Base-by-base conservation (phyloP, 2,797 vertebrate species). In the Premnoplex brunnescens region DNA sequence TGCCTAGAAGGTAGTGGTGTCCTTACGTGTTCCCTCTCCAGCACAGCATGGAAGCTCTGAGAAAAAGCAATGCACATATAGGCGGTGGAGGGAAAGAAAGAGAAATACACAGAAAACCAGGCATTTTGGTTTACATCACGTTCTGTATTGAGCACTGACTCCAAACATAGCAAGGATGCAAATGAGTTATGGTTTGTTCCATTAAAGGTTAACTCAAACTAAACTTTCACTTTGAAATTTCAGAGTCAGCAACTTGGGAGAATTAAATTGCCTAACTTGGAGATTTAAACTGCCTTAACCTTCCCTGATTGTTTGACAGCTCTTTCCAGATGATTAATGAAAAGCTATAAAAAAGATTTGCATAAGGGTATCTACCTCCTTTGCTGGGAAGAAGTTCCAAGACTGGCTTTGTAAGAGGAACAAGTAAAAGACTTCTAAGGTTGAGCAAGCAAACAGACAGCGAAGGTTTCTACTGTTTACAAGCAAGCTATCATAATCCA, bases 311-410 rank as follows among this genome's bases (percentile, higher is more conserved):
- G 62, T 78, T 62, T 90, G 88, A 69, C 90, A 95, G 32, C 12
- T 19, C 60, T 54, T 85, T 71, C 67, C 80, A 59, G 55, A 54
- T 93, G 94, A 96, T 82, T 86, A 71, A 90, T 79, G 52, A 49
- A 77, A 91, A 71, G 26, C 55, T 71, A 85, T 68, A 67, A 94
- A 82, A 23, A 69, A 12, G 26, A 75, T 91, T 88, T 88, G 76
- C 62, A 44, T 78, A 67, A 79, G 44, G 46, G 27, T 85, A 84
- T 59, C 63, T 28, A 32, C 46, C 71, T 91, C 32, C 58, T 93
- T 36, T 85, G 60, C 52, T 72, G 68, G 41, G 56, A 90, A 78
- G 36, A 67, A n/a, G 55, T 60, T 92, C 59, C 74, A 89, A 71
- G 92, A 77, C 37, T 44, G 34, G 41, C 67, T 91, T 87, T 79